Evolutionary conservation across 2,888 invertebrate genomes (phyloP).

Genomic region (Xanthia icteritia): DNA sequence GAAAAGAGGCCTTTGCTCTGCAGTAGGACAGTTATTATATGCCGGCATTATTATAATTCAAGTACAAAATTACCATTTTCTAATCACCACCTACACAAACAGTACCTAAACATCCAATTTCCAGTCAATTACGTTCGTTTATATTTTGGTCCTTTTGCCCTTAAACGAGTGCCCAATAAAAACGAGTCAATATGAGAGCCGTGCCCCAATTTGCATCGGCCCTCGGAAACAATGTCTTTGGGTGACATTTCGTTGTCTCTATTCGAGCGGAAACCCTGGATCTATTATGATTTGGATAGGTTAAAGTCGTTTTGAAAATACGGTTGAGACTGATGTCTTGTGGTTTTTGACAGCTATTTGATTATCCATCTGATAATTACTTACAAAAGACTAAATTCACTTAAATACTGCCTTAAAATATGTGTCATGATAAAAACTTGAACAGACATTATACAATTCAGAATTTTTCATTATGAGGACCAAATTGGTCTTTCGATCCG

Average conservation of each 20-base stretch:
- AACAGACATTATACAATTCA: background rate
- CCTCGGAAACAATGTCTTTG: conserved; percentile 50
- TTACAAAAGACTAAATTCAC: background rate
- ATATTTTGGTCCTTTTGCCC: conserved; percentile 23
- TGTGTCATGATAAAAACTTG: background rate
- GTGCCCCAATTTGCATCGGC: conserved; percentile 52
- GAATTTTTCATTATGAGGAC: background rate
- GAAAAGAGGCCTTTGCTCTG: background rate
- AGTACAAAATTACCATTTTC: background rate
- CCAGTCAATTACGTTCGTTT: conserved; percentile 35
- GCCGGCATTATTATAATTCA: background rate
- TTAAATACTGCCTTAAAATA: background rate
- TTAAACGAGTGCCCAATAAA: conserved; percentile 35
- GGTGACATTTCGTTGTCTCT: conserved; percentile 39
- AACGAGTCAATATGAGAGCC: conserved; percentile 49
- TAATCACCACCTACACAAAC: conserved; percentile 12
- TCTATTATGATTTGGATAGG: conserved; percentile 33
- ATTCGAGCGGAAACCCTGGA: conserved; percentile 30
- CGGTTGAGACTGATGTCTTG: background rate
- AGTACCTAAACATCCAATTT: background rate
- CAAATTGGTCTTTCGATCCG: conserved; percentile 3
- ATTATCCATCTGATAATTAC: background rate
- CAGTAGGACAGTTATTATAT: background rate
- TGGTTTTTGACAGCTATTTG: background rate
- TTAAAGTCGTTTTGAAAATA: conserved; percentile 14